Evolutionary conservation across 2,888 invertebrate genomes (phyloP).

Genomic region (Cosmopolites sordidus): DNA sequence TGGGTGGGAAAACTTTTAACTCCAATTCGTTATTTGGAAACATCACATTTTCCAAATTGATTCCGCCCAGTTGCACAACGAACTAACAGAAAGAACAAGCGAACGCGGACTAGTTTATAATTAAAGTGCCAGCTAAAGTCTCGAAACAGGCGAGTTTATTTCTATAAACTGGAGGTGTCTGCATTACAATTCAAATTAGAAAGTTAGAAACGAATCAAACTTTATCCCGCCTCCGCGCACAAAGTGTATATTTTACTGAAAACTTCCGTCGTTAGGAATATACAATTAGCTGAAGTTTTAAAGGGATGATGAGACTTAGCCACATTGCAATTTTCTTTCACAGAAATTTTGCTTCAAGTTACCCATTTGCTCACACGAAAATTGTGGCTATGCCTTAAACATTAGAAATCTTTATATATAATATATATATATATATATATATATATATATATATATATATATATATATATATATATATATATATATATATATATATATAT

Average conservation of each 20-base stretch:
- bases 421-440: too few relatives aligned
- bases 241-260: slow-evolving; percentile 24
- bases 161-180: slow-evolving; percentile 18
- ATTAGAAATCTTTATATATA: too few relatives aligned
- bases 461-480: too few relatives aligned
- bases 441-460: too few relatives aligned
- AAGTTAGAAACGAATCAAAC: slow-evolving; percentile 29
- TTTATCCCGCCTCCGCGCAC: slow-evolving; percentile 12
- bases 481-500: too few relatives aligned
- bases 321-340: too few relatives aligned
- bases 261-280: slow-evolving; percentile 28
- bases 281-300: slow-evolving; percentile 26
- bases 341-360: neutral
- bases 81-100: too few relatives aligned
- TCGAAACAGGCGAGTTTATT: slow-evolving; percentile 1
- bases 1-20: too few relatives aligned
- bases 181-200: slow-evolving; percentile 28
- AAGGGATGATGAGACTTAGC: neutral
- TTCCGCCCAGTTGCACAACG: too few relatives aligned
- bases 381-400: too few relatives aligned
- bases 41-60: too few relatives aligned
- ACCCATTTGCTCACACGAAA: neutral
- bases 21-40: too few relatives aligned
- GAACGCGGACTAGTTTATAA: neutral
- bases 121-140: neutral